Evolutionary conservation across 2,888 invertebrate genomes (phyloP), one percentile per base, ranked within the genome.

Genomic region (Drosophila acutilabella): DNA sequence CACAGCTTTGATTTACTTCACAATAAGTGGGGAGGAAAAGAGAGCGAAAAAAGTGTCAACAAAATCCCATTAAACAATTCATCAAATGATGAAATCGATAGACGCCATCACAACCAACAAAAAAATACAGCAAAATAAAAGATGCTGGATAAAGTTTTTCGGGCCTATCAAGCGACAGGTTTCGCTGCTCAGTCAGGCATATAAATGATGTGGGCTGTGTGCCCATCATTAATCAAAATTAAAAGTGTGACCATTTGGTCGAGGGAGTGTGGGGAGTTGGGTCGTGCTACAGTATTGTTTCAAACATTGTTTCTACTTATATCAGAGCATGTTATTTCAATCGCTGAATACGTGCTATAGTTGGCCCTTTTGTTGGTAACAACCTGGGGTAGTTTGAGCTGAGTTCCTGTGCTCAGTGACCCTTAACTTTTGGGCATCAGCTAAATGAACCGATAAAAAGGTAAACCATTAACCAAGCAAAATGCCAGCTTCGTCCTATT

Each of bases 61-160:
- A 45, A 74, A 87, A 76, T 70, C 62, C 72, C 72, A 78, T 64
- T 66, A 62, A 70, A 59, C 83, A 74, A 84, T 84, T 85, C 88
- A 84, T 88, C 88, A 84, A 80, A 77, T 74, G 73, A 69, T 57
- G 58, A 66, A 79, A 84, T 84, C 85, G 88, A 84, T 84, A 70
- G 52, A 71, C 61, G 51, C 36, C 45, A 40, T 57, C 40, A 4
- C 45, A 33, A n/a, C 7, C 30, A 8, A 8, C 7, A 30, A 30
- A 30, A 30, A 30, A 26, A n/a, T n/a, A n/a, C n/a, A n/a, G n/a
- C 0, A 26, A 13, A 61, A 52, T 23, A 23, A 23, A 60, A 47
- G 57, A 61, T 50, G 54, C 41, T 60, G 56, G 51, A 36, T 50
- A 72, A 73, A 73, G 57, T 68, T 72, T 76, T 61, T 50, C 11